Conservation (phyloP, 1,140 invertebrate genomes). For the Scaptodrosophila lebanonensis region DNA sequence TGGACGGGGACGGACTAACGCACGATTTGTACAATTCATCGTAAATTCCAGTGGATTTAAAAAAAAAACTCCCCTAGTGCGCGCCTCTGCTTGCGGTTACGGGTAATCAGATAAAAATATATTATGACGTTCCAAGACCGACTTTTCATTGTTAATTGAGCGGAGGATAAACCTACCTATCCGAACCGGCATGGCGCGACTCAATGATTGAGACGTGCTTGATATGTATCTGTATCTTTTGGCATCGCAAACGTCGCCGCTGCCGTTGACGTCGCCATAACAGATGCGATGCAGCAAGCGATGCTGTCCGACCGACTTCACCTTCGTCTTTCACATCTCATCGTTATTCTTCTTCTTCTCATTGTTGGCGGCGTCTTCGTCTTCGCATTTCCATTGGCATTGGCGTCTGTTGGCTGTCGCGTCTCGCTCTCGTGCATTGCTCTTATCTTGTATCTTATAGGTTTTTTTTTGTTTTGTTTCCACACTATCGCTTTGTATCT, state of each 20-base stretch:
- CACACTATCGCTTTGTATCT: slow-evolving; percentile 40
- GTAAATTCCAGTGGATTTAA: too few species aligned
- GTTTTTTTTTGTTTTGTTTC: slow-evolving; percentile 14
- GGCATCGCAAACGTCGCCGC: slow-evolving; percentile 16
- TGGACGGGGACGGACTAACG: slow-evolving; percentile 27
- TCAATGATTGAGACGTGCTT: slow-evolving; percentile 58
- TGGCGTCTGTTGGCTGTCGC: slow-evolving; percentile 59
- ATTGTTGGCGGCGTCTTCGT: slow-evolving; percentile 15
- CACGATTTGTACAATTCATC: slow-evolving; percentile 46
- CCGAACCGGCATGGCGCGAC: slow-evolving; percentile 39
- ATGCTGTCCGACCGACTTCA: slow-evolving; percentile 21
- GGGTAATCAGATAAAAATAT: slow-evolving; percentile 69
- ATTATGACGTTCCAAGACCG: slow-evolving; percentile 68
- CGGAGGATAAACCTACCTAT: slow-evolving; percentile 36
- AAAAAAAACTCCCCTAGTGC: too few species aligned
- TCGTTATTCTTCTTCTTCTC: too few species aligned
- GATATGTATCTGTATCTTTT: slow-evolving; percentile 61
- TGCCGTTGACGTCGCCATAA: slow-evolving; percentile 6
- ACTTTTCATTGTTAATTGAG: slow-evolving; percentile 72
- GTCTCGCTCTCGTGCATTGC: slow-evolving; percentile 27
- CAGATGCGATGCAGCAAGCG: slow-evolving; percentile 13
- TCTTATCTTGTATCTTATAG: slow-evolving; percentile 62
- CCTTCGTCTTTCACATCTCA: too few species aligned
- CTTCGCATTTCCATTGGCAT: slow-evolving; percentile 1
- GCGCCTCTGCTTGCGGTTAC: too few species aligned